Conservation (phyloP, 1,140 invertebrate species). For the Meloidogyne exigua region DNA sequence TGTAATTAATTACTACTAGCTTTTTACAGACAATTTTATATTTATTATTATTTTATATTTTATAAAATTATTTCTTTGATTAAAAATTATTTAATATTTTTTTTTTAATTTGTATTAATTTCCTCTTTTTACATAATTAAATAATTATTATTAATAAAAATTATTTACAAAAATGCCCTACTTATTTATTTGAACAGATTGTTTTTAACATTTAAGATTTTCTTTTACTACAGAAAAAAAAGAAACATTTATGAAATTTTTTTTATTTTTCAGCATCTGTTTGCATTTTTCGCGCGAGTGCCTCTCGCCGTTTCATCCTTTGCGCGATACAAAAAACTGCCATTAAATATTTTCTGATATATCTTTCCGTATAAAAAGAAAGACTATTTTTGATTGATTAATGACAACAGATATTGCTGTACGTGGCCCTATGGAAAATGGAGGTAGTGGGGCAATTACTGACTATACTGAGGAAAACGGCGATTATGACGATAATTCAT, state of each 20-base stretch:
- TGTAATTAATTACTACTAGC: too few species aligned
- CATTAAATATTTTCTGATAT: not conserved
- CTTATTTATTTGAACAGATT: conserved; percentile 2
- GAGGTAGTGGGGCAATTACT: conserved; percentile 68
- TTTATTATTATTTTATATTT: too few species aligned
- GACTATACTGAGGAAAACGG: conserved; percentile 72
- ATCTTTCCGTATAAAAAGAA: not conserved
- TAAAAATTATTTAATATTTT: too few species aligned
- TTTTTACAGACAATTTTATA: too few species aligned
- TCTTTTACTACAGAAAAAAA: not conserved
- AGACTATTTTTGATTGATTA: conserved; percentile 4
- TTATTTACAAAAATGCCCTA: not conserved
- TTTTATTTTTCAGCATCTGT: conserved; percentile 4
- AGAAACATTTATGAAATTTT: not conserved
- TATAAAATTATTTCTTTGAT: too few species aligned
- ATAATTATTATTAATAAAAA: too few species aligned
- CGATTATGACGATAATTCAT: conserved; percentile 96
- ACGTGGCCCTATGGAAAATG: conserved; percentile 69
- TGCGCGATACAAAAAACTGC: not conserved
- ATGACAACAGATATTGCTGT: conserved; percentile 97
- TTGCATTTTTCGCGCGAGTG: conserved; percentile 12
- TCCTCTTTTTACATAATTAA: too few species aligned
- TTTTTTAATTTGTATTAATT: too few species aligned
- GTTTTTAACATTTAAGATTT: not conserved
- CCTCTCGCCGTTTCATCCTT: not conserved